Percentiles rank a stretch among this genome's conserved stretches.
Evolutionary conservation across 2,113 vertebrate species (phyloP).

Genomic region (Proteles cristata): DNA sequence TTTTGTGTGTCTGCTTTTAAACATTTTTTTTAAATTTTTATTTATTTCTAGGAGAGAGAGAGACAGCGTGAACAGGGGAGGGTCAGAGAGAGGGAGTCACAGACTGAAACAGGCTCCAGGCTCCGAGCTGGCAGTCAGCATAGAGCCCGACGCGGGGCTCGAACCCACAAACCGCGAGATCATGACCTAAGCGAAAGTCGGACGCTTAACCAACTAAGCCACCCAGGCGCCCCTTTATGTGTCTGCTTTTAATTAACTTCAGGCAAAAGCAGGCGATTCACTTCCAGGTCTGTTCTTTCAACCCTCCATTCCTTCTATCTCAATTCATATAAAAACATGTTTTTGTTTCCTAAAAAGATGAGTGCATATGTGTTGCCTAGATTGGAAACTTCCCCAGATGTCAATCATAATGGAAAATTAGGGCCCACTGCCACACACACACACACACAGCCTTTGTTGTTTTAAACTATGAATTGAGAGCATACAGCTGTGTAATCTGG

Average conservation of each 20-base stretch:
- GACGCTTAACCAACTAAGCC: no score
- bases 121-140: no score
- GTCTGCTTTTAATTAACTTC: constrained; percentile 30
- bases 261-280: not conserved
- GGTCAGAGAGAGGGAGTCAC: no score
- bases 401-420: not conserved
- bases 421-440: not conserved
- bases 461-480: not conserved
- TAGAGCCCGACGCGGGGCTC: no score
- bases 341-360: constrained; percentile 24
- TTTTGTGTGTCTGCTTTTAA: constrained; percentile 24
- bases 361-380: not conserved
- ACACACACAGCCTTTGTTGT: not conserved
- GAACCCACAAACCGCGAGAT: no score
- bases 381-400: not conserved
- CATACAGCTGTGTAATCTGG: not conserved
- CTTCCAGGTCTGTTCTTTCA: constrained; percentile 3
- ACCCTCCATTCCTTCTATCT: not conserved
- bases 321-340: not conserved
- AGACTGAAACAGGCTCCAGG: no score
- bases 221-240: no score
- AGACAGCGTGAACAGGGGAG: no score
- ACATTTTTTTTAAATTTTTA: no score
- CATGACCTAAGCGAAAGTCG: no score
- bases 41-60: no score